Evolutionary conservation across 1,140 invertebrate species (phyloP).

Genomic region (Acromyrmex echinatior): DNA sequence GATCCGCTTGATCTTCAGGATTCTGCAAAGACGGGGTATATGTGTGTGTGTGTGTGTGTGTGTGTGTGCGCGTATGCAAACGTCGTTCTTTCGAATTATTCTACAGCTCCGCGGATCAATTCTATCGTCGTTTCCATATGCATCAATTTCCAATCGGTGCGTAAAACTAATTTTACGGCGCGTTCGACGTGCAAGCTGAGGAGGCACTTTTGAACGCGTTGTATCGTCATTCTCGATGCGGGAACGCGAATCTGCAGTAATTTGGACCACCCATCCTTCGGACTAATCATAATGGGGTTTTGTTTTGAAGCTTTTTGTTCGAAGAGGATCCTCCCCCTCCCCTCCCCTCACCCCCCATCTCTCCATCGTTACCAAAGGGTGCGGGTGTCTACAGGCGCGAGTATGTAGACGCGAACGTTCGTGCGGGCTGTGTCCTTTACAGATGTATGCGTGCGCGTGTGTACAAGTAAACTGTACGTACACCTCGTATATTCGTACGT

Average conservation of each 20-base stretch:
- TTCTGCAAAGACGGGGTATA: neutral
- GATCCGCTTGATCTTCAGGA: neutral
- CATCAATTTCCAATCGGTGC: conserved; percentile 34
- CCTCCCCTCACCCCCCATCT: neutral
- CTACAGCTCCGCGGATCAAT: neutral
- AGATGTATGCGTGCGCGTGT: conserved; percentile 9
- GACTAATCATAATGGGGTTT: conserved; percentile 85
- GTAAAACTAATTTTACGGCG: conserved; percentile 45
- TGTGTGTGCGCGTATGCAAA: too few species aligned
- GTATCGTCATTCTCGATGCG: conserved; percentile 52
- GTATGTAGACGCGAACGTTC: conserved; percentile 24
- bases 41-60: neutral
- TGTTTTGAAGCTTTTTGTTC: conserved; percentile 83
- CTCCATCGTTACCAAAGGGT: conserved; percentile 23
- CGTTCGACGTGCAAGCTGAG: neutral
- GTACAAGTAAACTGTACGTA: conserved; percentile 6
- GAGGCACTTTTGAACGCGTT: neutral
- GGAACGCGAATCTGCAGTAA: conserved; percentile 73
- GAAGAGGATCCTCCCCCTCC: conserved; percentile 39
- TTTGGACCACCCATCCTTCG: conserved; percentile 85
- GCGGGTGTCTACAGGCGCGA: conserved; percentile 19
- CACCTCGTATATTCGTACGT: conserved; percentile 32
- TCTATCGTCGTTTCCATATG: neutral
- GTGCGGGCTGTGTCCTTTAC: conserved; percentile 18
- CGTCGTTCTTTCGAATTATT: neutral